These are phyloP conservation scores for Gryon sp. DNA, from an alignment of 1,140 invertebrate genomes.

Conservation along the genomic window DNA sequence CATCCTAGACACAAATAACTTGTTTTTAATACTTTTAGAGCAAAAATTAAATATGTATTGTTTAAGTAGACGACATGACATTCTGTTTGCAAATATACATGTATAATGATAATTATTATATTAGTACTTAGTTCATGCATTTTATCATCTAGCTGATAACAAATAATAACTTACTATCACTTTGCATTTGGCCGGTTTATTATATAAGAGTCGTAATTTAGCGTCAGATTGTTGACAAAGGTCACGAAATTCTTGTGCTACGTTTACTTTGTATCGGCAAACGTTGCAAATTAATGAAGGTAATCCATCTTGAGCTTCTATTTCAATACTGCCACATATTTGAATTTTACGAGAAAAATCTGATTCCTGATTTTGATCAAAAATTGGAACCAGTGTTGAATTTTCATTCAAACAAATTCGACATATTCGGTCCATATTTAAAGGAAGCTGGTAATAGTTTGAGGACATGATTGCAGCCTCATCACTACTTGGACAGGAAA, in stretches of 20 bases:
- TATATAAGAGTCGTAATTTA: constrained; percentile 72
- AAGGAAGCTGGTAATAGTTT: constrained; percentile 69
- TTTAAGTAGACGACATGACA: no score
- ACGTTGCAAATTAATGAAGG: constrained; percentile 75
- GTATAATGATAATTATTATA: no score
- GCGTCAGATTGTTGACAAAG: constrained; percentile 76
- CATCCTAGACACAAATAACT: constrained; percentile 66
- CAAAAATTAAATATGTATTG: no score
- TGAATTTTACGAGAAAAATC: constrained; percentile 74
- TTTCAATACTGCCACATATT: constrained; percentile 74
- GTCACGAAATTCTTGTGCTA: constrained; percentile 77
- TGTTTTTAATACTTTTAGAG: constrained; percentile 8
- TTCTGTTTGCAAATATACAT: no score
- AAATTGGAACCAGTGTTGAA: constrained; percentile 73
- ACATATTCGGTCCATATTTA: constrained; percentile 75
- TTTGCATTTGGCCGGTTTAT: constrained; percentile 72
- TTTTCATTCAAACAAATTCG: constrained; percentile 74
- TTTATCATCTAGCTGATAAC: no score
- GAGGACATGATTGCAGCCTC: constrained; percentile 65
- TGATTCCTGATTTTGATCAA: constrained; percentile 68
- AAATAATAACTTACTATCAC: no score
- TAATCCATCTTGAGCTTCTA: constrained; percentile 75
- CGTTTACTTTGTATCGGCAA: constrained; percentile 74
- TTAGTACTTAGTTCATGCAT: no score
- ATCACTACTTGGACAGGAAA: constrained; percentile 36